Conservation (phyloP, 2,113 vertebrate genomes). For the Dicentrarchus labrax region DNA sequence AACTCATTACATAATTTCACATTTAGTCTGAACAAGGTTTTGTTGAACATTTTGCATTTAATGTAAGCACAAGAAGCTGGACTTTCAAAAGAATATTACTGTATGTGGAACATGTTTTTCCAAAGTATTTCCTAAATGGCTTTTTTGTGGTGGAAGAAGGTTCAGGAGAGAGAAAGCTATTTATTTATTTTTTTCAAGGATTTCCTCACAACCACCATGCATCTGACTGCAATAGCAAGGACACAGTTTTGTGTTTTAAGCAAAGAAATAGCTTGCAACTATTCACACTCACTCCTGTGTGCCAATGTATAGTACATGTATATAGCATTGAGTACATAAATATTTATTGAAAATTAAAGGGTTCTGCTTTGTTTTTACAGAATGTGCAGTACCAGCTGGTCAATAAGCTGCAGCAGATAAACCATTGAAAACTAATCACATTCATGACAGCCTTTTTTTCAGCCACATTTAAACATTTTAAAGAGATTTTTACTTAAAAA, state of each 20-base stretch:
- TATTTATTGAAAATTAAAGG: conserved; percentile 94
- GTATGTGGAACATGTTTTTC: conserved; percentile 44
- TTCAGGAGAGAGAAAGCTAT: conserved; percentile 75
- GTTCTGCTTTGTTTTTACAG: conserved; percentile 81
- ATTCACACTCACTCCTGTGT: conserved; percentile 82
- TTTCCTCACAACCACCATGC: conserved; percentile 84
- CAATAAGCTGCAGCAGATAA: conserved; percentile 71
- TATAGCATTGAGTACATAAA: conserved; percentile 89
- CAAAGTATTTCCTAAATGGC: conserved; percentile 43
- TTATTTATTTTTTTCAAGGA: conserved; percentile 77
- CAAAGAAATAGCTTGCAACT: conserved; percentile 74
- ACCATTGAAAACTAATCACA: conserved; percentile 63
- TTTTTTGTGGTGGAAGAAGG: conserved; percentile 40
- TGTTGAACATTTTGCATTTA: neutral
- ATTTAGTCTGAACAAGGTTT: neutral
- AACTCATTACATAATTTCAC: neutral
- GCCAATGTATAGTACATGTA: conserved; percentile 91
- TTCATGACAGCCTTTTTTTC: conserved; percentile 57
- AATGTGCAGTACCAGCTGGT: conserved; percentile 69
- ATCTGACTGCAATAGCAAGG: conserved; percentile 89
- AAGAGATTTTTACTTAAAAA: conserved; percentile 56
- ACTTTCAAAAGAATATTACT: conserved; percentile 47
- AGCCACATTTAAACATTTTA: conserved; percentile 54
- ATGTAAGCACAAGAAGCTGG: conserved; percentile 52
- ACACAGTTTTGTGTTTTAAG: conserved; percentile 79